These are phyloP conservation scores for Eupithecia vulgata DNA, from an alignment of 2,888 invertebrate genomes.

Conservation along the genomic window DNA sequence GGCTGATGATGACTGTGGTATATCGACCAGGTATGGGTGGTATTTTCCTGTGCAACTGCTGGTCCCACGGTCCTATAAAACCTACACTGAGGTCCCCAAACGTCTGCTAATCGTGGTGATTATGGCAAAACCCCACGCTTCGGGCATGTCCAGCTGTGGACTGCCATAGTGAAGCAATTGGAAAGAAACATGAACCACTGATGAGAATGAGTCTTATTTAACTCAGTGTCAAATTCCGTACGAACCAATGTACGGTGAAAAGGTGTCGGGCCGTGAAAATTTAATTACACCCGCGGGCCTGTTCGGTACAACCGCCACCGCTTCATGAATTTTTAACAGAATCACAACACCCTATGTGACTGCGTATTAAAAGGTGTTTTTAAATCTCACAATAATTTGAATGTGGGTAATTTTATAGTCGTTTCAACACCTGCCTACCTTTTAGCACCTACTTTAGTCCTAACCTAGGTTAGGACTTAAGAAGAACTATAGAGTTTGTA, in stretches of 20 bases:
- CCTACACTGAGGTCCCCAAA: background rate
- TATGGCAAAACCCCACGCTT: background rate
- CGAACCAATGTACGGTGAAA: background rate
- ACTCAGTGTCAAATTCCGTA: conserved; percentile 1
- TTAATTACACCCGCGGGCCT: conserved; percentile 81
- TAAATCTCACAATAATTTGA: conserved; percentile 17
- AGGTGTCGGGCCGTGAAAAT: conserved; percentile 76
- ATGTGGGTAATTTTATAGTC: background rate
- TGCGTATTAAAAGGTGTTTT: conserved; percentile 63
- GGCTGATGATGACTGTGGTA: no score
- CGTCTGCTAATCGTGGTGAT: background rate
- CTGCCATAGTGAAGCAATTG: background rate
- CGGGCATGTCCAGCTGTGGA: background rate
- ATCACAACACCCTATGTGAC: conserved; percentile 62
- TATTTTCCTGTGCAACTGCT: no score
- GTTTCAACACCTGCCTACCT: no score
- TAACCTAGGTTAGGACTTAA: no score
- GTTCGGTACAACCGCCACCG: conserved; percentile 59
- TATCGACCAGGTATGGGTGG: no score
- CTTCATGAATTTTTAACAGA: conserved; percentile 84
- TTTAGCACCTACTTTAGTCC: no score
- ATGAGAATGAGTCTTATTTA: background rate
- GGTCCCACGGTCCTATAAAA: no score
- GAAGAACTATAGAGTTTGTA: no score
- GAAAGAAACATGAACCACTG: background rate